Conservation (phyloP, 2,888 invertebrate genomes). For the Selenia dentaria region DNA sequence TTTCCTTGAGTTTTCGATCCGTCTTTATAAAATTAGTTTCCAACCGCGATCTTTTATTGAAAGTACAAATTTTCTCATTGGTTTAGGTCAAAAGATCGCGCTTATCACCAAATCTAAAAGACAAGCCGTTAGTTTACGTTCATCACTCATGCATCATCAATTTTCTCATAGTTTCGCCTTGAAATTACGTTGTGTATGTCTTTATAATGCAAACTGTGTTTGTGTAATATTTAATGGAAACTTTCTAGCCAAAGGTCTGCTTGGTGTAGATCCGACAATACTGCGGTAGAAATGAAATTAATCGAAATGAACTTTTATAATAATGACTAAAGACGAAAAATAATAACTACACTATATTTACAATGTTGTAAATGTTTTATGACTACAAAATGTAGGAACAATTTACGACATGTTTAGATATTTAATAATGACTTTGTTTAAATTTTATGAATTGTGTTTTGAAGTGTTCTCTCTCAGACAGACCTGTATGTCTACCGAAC, state of each 20-base stretch:
- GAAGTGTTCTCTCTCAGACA: conserved; percentile 54
- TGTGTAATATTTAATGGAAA: conserved; percentile 39
- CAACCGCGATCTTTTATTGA: conserved; percentile 58
- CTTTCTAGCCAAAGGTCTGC: conserved; percentile 53
- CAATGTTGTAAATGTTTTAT: conserved; percentile 51
- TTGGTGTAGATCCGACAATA: conserved; percentile 60
- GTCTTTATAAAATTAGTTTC: conserved; percentile 28
- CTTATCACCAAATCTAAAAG: conserved; percentile 54
- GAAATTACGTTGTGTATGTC: conserved; percentile 55
- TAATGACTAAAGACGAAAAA: conserved; percentile 53
- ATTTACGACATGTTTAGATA: conserved; percentile 64
- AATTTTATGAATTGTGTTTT: conserved; percentile 69
- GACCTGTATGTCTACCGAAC: conserved; percentile 35
- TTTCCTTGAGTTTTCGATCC: conserved; percentile 38
- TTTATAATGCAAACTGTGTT: conserved; percentile 49
- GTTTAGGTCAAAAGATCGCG: conserved; percentile 69
- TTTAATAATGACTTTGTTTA: conserved; percentile 63
- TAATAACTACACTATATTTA: conserved; percentile 50
- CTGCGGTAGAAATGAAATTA: conserved; percentile 62
- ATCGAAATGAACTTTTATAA: conserved; percentile 69
- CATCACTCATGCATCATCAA: conserved; percentile 40
- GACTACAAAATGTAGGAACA: conserved; percentile 49
- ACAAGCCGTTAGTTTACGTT: conserved; percentile 55
- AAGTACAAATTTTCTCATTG: conserved; percentile 80
- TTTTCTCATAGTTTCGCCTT: conserved; percentile 41